These are phyloP conservation scores for Progne subis DNA, from an alignment of 2,113 vertebrate genomes.

Conservation along the genomic window DNA sequence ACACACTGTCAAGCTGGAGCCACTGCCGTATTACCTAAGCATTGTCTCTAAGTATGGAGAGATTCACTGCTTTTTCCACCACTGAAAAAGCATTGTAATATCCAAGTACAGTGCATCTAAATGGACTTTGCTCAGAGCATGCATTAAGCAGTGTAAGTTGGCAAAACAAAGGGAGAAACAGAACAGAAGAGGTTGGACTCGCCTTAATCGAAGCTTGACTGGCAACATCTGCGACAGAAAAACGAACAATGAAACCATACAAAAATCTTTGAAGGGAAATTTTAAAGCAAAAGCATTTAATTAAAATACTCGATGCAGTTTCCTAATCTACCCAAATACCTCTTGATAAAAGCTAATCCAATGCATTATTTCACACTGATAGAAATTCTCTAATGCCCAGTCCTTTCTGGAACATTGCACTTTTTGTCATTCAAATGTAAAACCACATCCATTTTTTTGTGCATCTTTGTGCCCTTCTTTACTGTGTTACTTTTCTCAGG, in stretches of 20 bases:
- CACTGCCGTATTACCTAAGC: background rate
- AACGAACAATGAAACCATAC: constrained; percentile 22
- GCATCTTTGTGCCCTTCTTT: background rate
- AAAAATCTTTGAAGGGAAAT: constrained; percentile 18
- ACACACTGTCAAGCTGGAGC: background rate
- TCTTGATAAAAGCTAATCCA: constrained; percentile 53
- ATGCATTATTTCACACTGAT: background rate
- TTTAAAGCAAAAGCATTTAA: constrained; percentile 31
- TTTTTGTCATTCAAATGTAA: constrained; percentile 20
- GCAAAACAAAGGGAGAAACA: constrained; percentile 29
- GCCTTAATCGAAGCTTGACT: constrained; percentile 65
- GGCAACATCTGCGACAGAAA: constrained; percentile 61
- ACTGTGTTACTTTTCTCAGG: background rate
- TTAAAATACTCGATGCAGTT: constrained; percentile 13
- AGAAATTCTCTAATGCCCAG: background rate
- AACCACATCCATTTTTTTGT: background rate
- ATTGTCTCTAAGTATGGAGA: background rate
- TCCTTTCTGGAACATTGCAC: background rate
- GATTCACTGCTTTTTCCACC: background rate
- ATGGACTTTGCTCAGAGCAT: background rate
- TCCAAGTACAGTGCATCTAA: background rate
- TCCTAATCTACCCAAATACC: constrained; percentile 43
- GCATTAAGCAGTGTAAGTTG: background rate
- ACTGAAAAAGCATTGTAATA: background rate
- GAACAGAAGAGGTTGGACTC: constrained; percentile 50